phyloP scores from a whole-genome alignment of 2,888 invertebrate species.

The Drosophila nr. fundita region DNA sequence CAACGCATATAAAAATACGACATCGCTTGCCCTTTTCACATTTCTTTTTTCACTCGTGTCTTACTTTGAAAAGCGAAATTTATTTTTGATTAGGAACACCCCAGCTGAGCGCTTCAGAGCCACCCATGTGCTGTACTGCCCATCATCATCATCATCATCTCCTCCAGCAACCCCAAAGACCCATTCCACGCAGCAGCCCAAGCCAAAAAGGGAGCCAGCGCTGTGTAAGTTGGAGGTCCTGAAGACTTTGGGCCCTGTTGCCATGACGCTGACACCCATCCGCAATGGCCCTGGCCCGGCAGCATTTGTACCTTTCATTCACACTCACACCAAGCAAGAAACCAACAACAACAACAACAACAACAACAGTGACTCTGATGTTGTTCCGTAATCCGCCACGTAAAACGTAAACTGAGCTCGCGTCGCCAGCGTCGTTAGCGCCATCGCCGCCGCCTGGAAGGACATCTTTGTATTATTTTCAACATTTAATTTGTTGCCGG shows the following conservation, averaged over 20 bases:
- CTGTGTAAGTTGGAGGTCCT: slow-evolving; percentile 39
- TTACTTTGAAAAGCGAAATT: slow-evolving; percentile 60
- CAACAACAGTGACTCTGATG: slow-evolving; percentile 27
- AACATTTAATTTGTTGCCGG: slow-evolving; percentile 78
- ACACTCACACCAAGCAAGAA: slow-evolving; percentile 15
- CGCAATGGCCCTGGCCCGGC: slow-evolving; percentile 7
- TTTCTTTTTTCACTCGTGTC: slow-evolving; percentile 11
- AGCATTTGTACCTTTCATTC: slow-evolving; percentile 30
- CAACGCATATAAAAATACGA: slow-evolving; percentile 58
- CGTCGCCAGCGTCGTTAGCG: slow-evolving; percentile 55
- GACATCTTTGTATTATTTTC: slow-evolving; percentile 81
- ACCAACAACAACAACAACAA: background rate
- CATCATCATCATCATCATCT: slow-evolving; percentile 32
- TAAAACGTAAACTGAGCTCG: slow-evolving; percentile 74
- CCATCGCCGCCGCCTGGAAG: slow-evolving; percentile 57
- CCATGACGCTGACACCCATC: slow-evolving; percentile 58
- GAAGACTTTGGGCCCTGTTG: slow-evolving; percentile 69
- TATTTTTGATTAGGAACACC: slow-evolving; percentile 76
- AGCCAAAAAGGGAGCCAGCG: background rate
- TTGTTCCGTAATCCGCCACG: slow-evolving; percentile 62
- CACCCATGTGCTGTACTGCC: slow-evolving; percentile 28
- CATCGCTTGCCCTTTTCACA: slow-evolving; percentile 36
- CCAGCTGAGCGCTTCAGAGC: slow-evolving; percentile 19
- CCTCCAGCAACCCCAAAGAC: slow-evolving; percentile 19
- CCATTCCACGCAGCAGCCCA: background rate